Evolutionary conservation across 2,113 vertebrate species (phyloP), one percentile per base, ranked within the genome.

Genomic region (Psephotus haematonotus): DNA sequence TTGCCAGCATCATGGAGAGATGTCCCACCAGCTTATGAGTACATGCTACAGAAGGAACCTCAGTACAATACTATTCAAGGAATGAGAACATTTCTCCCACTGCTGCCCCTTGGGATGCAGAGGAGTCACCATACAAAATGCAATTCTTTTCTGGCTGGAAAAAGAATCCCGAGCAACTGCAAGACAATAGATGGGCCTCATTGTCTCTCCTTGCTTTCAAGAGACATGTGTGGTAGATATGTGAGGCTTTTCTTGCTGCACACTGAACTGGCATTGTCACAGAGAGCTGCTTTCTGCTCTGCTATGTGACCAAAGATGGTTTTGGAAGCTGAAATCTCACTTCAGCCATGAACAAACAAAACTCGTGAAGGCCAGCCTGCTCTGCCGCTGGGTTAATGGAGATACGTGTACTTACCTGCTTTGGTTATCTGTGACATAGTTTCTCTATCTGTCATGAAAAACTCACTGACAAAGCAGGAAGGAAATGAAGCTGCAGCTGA

Each of bases 11-110:
- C 95, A 59, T 67, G 88, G 93, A 91, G 88, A 94, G 84, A 91
- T 65, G 87, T 93, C 94, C 94, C 86, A 93, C 74, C 35, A 79
- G 59, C 86, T 92, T 43, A 50, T 19, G 74, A 89, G 93, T 72
- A 76, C 74, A 92, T 17, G 53, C 68, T 90, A 71, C 71, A 82
- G 92, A 57, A 44, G 90, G 81, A 96, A 85, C 81, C 69, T 96
- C 95, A 92, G 52, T 18, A 53, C 77, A 93, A 80, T 19, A 84
- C 5, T 35, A 92, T 92, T 62, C 37, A 67, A 95, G 84, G 91
- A 95, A 96, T 87, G 88, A 96, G 96, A 96, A 95, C 83, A 92
- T 96, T 97, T 95, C 92, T 96, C 91, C 93, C 83, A 72, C 96
- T 96, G 93, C 75, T 95, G 43, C 89, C 93, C 74, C 94, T 79